Base-by-base conservation (phyloP, 2,888 invertebrate species). In the Thumatha senex region DNA sequence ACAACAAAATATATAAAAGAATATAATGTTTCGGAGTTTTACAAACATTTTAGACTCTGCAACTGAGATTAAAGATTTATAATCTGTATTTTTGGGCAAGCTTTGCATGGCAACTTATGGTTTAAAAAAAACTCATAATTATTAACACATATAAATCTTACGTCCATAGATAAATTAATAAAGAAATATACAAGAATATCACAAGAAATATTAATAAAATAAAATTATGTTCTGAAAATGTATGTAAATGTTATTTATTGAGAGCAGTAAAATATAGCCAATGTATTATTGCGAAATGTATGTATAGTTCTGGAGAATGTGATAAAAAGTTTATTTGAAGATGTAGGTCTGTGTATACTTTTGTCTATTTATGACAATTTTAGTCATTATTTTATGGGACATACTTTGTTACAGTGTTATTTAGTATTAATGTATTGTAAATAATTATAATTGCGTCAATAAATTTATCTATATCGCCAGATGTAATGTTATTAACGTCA, bases 301-400 rank as follows among this genome's bases (percentile, higher is more conserved):
- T 64, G 64, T 68, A n/a, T n/a, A 13, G 12, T 12, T 76, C 69
- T 59, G 61, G 58, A 57, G 61, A 71, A 67, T 76, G 81, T 79
- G 79, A 82, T 79, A 78, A 77, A 76, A 70, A 52, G 56, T 67
- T 73, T 68, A 24, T 75, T 72, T 65, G 64, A 64, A 68, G 70
- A 62, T 62, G 69, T 66, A 24, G 18, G 18, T 24, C 18, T 4
- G 2, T 24, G 18, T 24, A 67, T 63, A 56, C 61, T 59, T 61
- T 67, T 65, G 65, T 64, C 18, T 71, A 67, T 66, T 59, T 69
- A 74, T 70, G 64, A 58, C 70, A 72, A 75, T 74, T 76, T 75
- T 77, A 88, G 88, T 88, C 87, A 88, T 82, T 82, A 83, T 76
- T 78, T 70, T 81, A 80, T 74, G 69, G 69, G 63, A 72, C 58